Evolutionary conservation across 2,797 vertebrate genomes (phyloP), one percentile per base, ranked within the genome.

Genomic region (Chaetophractus vellerosus): DNA sequence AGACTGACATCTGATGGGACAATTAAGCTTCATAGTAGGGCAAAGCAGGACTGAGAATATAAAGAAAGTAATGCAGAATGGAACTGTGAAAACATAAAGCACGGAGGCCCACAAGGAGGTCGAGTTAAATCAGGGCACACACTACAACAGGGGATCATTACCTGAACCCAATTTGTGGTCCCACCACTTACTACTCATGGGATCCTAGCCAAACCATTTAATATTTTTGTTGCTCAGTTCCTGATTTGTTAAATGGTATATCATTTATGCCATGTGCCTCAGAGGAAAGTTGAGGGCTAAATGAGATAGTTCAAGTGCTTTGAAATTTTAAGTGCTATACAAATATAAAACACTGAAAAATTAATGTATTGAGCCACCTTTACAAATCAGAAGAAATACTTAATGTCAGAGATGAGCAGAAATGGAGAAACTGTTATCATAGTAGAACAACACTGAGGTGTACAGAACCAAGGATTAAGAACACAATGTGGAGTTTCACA

Each of bases 251-350:
- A 82, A 82, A 68, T 66, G 45, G 33, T 45, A 2, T 75, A 55
- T 72, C n/a, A 41, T 36, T 59, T 41, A 81, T 79, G 23, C 15
- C 41, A 55, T 15, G 3, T 57, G 11, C 36, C 57, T 83, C 64
- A 85, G 85, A 79, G 18, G 23, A 87, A 86, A 66, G 36, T 1
- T 21, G 23, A 81, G 68, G 55, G 41, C 21, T 59, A 90, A 71
- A 76, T 64, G 38, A 91, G 72, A 88, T n/a, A 75, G 66, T 63
- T 24, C 50, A 74, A 91, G 18, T 24, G 41, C 19, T 91, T 79
- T 79, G 74, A 78, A 92, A 80, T 88, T 55, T 28, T 63, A 9
- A 74, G 71, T 61, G 12, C 48, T 66, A 55, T 24, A 87, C 31
- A 72, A 52, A 68, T 50, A 63, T 15, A 36, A 88, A 94, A 36